Evolutionary conservation across 2,888 invertebrate genomes (phyloP), one percentile per base, ranked within the genome.

Genomic region (Coelogynopora nodosa): DNA sequence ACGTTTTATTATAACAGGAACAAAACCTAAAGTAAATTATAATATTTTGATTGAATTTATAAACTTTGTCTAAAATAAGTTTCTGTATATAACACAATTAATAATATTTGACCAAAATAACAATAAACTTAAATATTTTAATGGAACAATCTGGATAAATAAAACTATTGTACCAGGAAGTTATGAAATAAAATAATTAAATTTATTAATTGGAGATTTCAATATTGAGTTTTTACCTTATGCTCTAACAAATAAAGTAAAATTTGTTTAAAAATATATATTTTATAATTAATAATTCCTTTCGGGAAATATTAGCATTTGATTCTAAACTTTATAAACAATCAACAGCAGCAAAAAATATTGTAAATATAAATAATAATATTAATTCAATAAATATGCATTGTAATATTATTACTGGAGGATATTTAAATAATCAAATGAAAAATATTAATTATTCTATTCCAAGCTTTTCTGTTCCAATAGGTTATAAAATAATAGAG

Each of bases 401-500:
- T 18, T 49, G 49, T 49, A 49, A 49, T 49, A 49, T 49, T 49
- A 49, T 49, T n/a, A n/a, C n/a, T n/a, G n/a, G n/a, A 13, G 49
- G 49, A 49, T 49, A 13, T 49, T 49, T 49, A 49, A 49, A 49
- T 49, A 18, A 18, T 13, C 5, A 49, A 5, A 49, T 13, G 18
- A 18, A 49, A 49, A 49, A 49, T 49, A 49, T 49, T 13, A 13
- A 13, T 13, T 49, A 13, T 49, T 49, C 49, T 13, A 5, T 49
- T 49, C 49, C 49, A 49, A 49, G 49, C 18, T 49, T 49, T 49
- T 86, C 84, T 84, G 87, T 88, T 28, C 82, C 83, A 26, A 86
- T 88, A 0, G 88, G 88, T 13, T 86, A 87, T 31, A 88, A 88
- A 87, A 88, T 88, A 26, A 31, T 88, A 30, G 84, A 88, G 81